These are phyloP conservation scores for Hippopotamyrus pictus DNA, from an alignment of 2,797 vertebrate genomes.

Conservation along the genomic window DNA sequence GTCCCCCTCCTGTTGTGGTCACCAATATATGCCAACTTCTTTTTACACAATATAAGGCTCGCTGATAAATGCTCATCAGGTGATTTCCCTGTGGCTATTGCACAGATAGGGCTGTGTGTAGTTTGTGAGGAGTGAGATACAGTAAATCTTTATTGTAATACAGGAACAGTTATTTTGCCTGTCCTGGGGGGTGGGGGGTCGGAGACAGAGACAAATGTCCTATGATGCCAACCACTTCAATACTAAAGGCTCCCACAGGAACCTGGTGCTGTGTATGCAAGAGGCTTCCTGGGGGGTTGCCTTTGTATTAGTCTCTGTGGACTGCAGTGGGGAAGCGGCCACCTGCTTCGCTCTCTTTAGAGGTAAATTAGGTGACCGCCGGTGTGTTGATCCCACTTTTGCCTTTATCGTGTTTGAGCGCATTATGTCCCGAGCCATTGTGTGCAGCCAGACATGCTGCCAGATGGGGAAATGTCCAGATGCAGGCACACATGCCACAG, in stretches of 20 bases:
- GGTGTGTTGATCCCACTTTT: background rate
- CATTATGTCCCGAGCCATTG: background rate
- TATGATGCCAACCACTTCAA: background rate
- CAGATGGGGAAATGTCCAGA: conserved; percentile 14
- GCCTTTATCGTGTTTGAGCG: background rate
- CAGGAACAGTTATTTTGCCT: background rate
- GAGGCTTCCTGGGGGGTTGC: background rate
- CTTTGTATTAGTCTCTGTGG: background rate
- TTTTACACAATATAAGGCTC: background rate
- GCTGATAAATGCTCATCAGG: background rate
- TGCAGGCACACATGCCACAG: background rate
- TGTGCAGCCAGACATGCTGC: background rate
- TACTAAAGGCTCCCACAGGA: background rate
- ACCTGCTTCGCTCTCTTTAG: background rate
- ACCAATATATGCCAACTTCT: conserved; percentile 24
- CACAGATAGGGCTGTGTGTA: background rate
- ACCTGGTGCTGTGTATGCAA: background rate
- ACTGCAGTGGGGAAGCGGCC: background rate
- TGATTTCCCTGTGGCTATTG: background rate
- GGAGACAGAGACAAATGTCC: background rate
- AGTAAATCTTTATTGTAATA: background rate
- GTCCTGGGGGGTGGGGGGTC: background rate
- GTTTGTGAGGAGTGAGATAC: background rate
- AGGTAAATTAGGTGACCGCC: background rate
- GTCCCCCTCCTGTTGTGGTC: conserved; percentile 15